Conservation (phyloP, 2,797 vertebrate species). For the Nyctibius grandis region DNA sequence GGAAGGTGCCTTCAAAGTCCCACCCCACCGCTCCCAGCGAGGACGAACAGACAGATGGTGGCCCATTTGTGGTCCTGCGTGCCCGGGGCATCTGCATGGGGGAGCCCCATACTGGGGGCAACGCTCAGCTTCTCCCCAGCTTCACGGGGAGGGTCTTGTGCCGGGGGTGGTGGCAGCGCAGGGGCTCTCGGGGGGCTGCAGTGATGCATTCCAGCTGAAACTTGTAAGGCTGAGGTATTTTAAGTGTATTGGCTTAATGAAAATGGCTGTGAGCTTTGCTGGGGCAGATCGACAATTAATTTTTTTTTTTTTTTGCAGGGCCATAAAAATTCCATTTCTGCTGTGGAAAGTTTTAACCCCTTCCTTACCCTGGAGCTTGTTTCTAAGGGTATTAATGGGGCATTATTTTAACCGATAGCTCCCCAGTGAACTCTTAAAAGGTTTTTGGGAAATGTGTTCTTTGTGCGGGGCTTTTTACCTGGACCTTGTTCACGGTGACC, state of each 20-base stretch:
- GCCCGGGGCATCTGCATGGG: not conserved
- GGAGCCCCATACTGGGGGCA: not conserved
- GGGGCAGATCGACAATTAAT: constrained; percentile 39
- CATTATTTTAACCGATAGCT: not conserved
- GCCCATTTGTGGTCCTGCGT: not conserved
- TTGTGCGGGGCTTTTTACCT: not conserved
- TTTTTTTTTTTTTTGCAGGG: constrained; percentile 22
- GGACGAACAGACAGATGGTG: not conserved
- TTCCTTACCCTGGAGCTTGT: not conserved
- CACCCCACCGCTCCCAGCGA: rapidly evolving
- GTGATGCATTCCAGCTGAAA: constrained; percentile 52
- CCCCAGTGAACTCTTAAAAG: not conserved
- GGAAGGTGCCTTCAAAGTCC: not conserved
- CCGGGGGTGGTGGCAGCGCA: rapidly evolving
- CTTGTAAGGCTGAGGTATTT: constrained; percentile 51
- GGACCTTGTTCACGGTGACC: not conserved
- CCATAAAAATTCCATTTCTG: constrained; percentile 71
- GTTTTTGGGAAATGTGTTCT: not conserved
- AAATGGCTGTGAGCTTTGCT: constrained; percentile 30
- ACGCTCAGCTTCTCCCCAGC: not conserved
- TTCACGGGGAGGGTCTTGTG: not conserved
- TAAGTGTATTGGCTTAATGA: constrained; percentile 44
- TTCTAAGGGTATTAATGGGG: not conserved
- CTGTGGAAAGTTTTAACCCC: constrained; percentile 41
- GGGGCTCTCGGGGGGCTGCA: not conserved